phyloP scores from a whole-genome alignment of 2,113 vertebrate species.

The Benitochromis conjunctus region DNA sequence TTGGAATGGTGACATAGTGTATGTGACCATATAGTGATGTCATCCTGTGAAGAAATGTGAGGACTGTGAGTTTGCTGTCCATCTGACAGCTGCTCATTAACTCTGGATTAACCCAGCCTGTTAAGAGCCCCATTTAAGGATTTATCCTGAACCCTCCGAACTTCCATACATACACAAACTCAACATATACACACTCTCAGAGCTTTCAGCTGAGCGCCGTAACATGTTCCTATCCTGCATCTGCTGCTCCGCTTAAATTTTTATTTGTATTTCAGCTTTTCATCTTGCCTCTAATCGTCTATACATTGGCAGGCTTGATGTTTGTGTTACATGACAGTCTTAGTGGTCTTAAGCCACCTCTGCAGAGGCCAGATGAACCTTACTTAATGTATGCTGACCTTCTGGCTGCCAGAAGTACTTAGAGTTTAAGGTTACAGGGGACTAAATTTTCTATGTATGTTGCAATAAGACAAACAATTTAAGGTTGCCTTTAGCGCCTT shows the following conservation, averaged over 20 bases:
- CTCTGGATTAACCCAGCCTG: conserved; percentile 30
- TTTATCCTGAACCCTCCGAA: conserved; percentile 16
- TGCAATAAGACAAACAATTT: neutral
- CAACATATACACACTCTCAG: neutral
- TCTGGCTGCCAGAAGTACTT: neutral
- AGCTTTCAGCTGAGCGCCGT: neutral
- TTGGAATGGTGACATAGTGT: fast-evolving
- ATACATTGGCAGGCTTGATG: neutral
- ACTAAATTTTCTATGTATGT: fast-evolving
- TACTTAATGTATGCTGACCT: neutral
- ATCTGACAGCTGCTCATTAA: conserved; percentile 43
- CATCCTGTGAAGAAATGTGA: neutral
- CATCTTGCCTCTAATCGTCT: neutral
- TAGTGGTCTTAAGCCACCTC: neutral
- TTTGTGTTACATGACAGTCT: neutral
- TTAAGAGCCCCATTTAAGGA: conserved; percentile 20
- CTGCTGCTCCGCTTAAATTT: neutral
- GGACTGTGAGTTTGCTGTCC: neutral
- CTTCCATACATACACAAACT: neutral
- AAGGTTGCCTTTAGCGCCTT: neutral
- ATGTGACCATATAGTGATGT: neutral
- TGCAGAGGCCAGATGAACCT: neutral
- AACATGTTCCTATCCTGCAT: neutral
- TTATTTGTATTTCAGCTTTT: neutral
- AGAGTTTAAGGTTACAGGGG: neutral